Evolutionary conservation across 2,113 vertebrate genomes (phyloP), one percentile per base, ranked within the genome.

Genomic region (Chrysemys picta): DNA sequence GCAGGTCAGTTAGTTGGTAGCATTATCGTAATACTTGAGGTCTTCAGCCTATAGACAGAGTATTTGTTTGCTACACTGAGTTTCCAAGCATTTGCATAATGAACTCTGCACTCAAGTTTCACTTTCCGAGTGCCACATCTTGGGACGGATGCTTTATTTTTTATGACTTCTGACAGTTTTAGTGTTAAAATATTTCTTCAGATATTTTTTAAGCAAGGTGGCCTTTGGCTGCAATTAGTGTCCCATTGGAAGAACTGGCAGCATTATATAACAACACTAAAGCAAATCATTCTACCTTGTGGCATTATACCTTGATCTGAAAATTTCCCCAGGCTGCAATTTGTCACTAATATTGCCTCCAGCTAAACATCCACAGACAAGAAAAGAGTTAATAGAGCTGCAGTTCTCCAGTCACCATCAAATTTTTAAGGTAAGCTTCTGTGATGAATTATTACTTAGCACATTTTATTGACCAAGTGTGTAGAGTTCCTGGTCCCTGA

Each of bases 251-350:
- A 89, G 87, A 94, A 52, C 75, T 94, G 92, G 65, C 90, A 96
- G 90, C 87, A 38, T 90, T 96, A 91, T 95, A 95, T 72, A 93
- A 93, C 80, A 94, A 88, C 22, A n/a, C 80, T 97, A 91, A 94
- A 96, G 96, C 93, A 95, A 95, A 97, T 96, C 87, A 94, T 95
- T 96, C 83, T 97, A 85, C 91, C 87, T 95, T 78, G 49, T 80
- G 85, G 91, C 80, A 91, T 97, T 96, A 94, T 97, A 92, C 96
- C 97, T 97, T 97, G 94, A 97, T 96, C 96, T 96, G 94, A 96
- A 96, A 95, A 94, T 95, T 96, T 97, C 97, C 94, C 91, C 59
- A 31, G 91, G 88, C 93, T 97, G 88, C 91, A 91, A 80, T 97
- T 94, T 96, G 91, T 97, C 97, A 96, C 86, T 91, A 92, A 95